These are phyloP conservation scores for Heliornis fulica DNA, from an alignment of 2,113 vertebrate genomes.

Conservation along the genomic window DNA sequence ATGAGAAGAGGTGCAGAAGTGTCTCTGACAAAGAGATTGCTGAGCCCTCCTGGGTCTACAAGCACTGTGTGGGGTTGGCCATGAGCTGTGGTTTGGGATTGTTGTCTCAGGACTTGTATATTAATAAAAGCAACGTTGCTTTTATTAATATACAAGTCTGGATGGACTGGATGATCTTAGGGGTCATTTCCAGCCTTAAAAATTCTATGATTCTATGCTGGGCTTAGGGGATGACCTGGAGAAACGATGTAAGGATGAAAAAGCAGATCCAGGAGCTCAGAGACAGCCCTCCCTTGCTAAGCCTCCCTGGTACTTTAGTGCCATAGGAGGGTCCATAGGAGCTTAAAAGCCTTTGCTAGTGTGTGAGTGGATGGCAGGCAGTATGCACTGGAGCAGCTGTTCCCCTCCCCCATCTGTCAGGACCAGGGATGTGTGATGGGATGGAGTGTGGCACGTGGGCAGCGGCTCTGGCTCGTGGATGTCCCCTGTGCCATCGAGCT, in stretches of 20 bases:
- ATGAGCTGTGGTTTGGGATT: background rate
- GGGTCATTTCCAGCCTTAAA: no score
- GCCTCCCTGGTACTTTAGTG: background rate
- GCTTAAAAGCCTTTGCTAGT: background rate
- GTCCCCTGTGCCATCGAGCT: background rate
- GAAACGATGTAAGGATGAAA: background rate
- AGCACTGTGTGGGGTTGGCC: background rate
- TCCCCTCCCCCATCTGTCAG: background rate
- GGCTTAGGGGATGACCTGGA: background rate
- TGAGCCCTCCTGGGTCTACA: background rate
- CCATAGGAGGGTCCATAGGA: background rate
- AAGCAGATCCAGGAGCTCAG: background rate
- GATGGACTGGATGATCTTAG: no score
- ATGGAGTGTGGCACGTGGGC: background rate
- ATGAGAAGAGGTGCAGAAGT: background rate
- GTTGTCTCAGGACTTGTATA: background rate
- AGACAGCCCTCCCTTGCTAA: background rate
- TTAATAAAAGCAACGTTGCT: background rate
- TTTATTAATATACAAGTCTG: no score
- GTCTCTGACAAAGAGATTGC: background rate
- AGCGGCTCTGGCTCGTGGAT: background rate
- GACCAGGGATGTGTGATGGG: accelerated
- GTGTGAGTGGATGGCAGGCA: background rate
- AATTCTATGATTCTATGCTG: no score
- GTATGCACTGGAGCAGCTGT: background rate